Base-by-base conservation (phyloP, 2,113 vertebrate genomes). In the Phrynosoma platyrhinos region DNA sequence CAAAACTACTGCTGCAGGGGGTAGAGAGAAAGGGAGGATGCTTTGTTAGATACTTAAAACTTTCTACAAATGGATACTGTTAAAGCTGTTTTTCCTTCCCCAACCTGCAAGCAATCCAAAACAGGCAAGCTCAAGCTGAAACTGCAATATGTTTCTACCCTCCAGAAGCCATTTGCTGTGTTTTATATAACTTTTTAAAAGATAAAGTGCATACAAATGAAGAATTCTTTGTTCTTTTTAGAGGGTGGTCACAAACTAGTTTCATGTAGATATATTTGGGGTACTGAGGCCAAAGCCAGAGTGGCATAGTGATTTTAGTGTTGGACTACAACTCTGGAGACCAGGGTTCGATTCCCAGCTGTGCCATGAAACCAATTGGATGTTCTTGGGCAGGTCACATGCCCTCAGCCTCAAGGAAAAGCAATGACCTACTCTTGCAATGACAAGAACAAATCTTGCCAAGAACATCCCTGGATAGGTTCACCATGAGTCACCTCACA, bases 31-130 rank as follows among this genome's bases (percentile, higher is more conserved):
- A 58, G 71, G 69, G 27, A 85, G 66, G n/a, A 5, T 76, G 76
- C 79, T 93, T 93, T 84, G 25, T 86, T 90, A 88, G 92, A 78
- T 89, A 55, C 66, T 79, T 75, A 87, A 72, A 74, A 91, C 83
- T 79, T 64, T 90, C 69, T 91, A 90, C 27, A 68, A 88, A 64
- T 58, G 83, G 82, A 86, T 91, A 91, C 55, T 58, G n/a, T 90
- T 93, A 71, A 77, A 68, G 27, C 87, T 64, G n/a, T 72, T n/a
- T 1, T 81, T 64, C 58, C 79, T 32, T 25, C 83, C 2, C 40
- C 74, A 68, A 74, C 2, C 20, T 68, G 0, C 80, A 23, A 8
- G 16, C 23, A 16, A 55, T 76, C 58, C 91, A 92, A 62, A 71
- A 12, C n/a, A 75, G 87, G 75, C 36, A 20, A 27, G 66, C 14